Percentiles rank a stretch among this genome's conserved stretches.
Evolutionary conservation across 2,113 vertebrate species (phyloP).

Genomic region (Perca flavescens): DNA sequence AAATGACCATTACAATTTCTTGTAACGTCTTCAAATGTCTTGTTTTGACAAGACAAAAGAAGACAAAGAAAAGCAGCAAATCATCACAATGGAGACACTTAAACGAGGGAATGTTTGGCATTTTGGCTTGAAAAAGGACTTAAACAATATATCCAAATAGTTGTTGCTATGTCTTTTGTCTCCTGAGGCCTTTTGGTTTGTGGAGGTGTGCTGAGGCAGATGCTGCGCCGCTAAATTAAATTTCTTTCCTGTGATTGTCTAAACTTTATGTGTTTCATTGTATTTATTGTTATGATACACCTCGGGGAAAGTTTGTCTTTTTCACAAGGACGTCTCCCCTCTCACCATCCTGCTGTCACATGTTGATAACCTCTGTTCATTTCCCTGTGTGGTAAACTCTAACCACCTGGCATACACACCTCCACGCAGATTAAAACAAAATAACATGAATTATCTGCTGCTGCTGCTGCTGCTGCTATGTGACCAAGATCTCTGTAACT

Average conservation of each 20-base stretch:
- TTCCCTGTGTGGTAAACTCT: conserved; percentile 1
- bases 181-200: not conserved
- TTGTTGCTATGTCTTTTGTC: not conserved
- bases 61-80: not conserved
- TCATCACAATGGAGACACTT: not conserved
- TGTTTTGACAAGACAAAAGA: not conserved
- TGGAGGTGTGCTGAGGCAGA: conserved; percentile 9
- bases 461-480: not conserved
- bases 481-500: not conserved
- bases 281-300: conserved; percentile 27
- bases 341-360: conserved; percentile 32
- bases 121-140: not conserved
- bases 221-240: not conserved
- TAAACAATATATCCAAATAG: not conserved
- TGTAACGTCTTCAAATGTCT: not conserved
- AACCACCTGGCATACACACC: conserved; percentile 15
- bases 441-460: not conserved
- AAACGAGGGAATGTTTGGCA: not conserved
- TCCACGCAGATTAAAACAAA: not conserved
- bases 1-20: not conserved
- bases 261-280: conserved; percentile 22
- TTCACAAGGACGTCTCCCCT: not conserved
- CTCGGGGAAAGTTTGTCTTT: conserved; percentile 24
- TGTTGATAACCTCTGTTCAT: not conserved
- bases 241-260: conserved; percentile 49